Evolutionary conservation across 1,140 invertebrate genomes (phyloP), one percentile per base, ranked within the genome.

Genomic region (Brachionus sp.): DNA sequence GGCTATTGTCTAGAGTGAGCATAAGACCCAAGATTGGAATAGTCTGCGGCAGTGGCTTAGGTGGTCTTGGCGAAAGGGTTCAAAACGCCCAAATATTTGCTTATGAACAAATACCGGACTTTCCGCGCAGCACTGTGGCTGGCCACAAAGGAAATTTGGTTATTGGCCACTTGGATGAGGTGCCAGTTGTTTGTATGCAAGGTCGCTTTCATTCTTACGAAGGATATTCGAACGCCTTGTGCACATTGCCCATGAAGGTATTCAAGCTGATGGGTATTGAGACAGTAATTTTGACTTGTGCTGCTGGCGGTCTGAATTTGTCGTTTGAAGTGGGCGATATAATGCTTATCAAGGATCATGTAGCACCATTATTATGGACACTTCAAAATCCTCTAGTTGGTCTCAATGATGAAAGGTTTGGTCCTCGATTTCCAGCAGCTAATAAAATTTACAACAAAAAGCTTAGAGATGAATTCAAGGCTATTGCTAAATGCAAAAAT

Each of bases 131-230:
- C 77, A 91, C 90, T 70, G 96, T 98, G 1, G 91, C 92, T 86
- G 96, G 96, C 0, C 96, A 98, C 88, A 92, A 91, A 16, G 96
- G 96, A 13, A 91, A 92, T 85, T 90, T 98, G 85, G 94, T 98
- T 4, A 94, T 98, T 86, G 96, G 96, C 16, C 90, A 91, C 68
- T 88, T 98, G 2, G 90, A 91, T 29, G 92, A 92, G 4, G 92
- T 94, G 5, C 91, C 92, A 0, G 93, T 96, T 0, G 93, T 98
- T 85, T 94, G 94, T 84, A 98, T 98, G 95, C 94, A 98, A 87
- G 96, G 96, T 29, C 91, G 96, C 77, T 95, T 97, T 88, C 96
- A 98, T 89, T 93, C 94, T 85, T 98, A 97, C 87, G 96, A 98
- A 89, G 96, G 96, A 70, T 96, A 98, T 89, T 92, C 94, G 7